Percentiles rank a stretch among this genome's conserved stretches.
phyloP scores from a whole-genome alignment of 1,140 invertebrate genomes.

The Drosophila dunni region DNA sequence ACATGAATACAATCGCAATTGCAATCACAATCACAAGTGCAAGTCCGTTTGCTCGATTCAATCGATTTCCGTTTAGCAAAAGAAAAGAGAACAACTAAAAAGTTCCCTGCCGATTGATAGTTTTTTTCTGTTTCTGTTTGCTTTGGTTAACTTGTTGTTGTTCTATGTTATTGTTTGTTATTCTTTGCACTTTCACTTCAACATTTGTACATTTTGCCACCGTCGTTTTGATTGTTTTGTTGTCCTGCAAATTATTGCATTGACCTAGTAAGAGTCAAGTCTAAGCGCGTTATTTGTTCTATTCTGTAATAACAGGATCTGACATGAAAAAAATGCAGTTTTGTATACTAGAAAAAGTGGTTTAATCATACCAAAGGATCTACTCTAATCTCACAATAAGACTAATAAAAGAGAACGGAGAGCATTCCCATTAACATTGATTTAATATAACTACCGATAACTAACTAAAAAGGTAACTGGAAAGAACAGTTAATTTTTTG shows the following conservation, averaged over 20 bases:
- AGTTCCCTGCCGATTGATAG: constrained; percentile 54
- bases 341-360: background rate
- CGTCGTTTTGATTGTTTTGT: constrained; percentile 59
- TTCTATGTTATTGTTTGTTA: constrained; percentile 41
- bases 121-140: constrained; percentile 2
- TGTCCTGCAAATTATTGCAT: constrained; percentile 77
- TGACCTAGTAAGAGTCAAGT: constrained; percentile 64
- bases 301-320: constrained; percentile 1
- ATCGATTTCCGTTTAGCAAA: constrained; percentile 79
- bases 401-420: too few species aligned
- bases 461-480: too few species aligned
- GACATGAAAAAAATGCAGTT: constrained; percentile 4
- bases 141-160: constrained; percentile 31
- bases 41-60: constrained; percentile 52
- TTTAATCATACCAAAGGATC: too few species aligned
- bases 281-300: constrained; percentile 44
- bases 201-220: constrained; percentile 61
- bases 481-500: background rate
- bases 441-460: too few species aligned
- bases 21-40: constrained; percentile 21
- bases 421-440: too few species aligned
- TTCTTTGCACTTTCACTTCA: constrained; percentile 63
- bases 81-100: constrained; percentile 62
- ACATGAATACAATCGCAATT: constrained; percentile 8
- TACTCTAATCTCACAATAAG: too few species aligned